These are phyloP conservation scores for Zosterops borbonicus DNA, from an alignment of 2,113 vertebrate species.

Conservation along the genomic window DNA sequence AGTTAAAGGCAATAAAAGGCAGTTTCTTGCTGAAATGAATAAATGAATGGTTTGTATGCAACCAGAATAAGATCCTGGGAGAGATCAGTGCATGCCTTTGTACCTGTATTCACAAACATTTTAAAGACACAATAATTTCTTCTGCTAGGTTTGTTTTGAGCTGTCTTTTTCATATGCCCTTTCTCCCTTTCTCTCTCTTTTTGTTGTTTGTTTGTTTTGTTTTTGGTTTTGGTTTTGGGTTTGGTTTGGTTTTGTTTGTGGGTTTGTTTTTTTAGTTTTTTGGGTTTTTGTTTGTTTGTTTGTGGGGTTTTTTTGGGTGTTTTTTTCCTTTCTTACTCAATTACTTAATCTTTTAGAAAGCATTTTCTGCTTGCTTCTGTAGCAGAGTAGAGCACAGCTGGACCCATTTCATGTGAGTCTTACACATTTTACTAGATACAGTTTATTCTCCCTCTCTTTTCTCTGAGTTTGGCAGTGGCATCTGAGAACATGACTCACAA, in stretches of 20 bases:
- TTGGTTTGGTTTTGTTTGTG: too few relatives aligned
- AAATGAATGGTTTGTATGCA: background rate
- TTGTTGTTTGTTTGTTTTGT: background rate
- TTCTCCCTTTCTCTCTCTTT: too few relatives aligned
- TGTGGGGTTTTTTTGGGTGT: background rate
- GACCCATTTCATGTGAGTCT: accelerated
- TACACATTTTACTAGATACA: background rate
- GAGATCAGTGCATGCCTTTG: background rate
- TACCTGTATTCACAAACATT: background rate
- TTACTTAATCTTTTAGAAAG: background rate
- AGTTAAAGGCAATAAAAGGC: background rate
- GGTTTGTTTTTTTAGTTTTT: background rate
- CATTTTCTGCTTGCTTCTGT: background rate
- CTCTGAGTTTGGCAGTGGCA: background rate
- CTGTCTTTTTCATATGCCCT: accelerated
- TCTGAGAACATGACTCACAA: background rate
- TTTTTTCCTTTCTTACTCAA: accelerated
- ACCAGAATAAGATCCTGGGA: background rate
- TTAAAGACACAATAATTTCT: background rate
- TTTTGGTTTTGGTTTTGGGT: background rate
- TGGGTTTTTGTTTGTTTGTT: background rate
- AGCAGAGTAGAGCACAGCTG: background rate
- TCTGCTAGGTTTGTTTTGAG: background rate
- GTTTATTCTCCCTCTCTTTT: background rate
- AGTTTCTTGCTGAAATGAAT: background rate